Percentiles rank a stretch among this genome's conserved stretches.
These are phyloP conservation scores for Pungitius pungitius DNA, from an alignment of 2,113 vertebrate genomes.

Conservation along the genomic window DNA sequence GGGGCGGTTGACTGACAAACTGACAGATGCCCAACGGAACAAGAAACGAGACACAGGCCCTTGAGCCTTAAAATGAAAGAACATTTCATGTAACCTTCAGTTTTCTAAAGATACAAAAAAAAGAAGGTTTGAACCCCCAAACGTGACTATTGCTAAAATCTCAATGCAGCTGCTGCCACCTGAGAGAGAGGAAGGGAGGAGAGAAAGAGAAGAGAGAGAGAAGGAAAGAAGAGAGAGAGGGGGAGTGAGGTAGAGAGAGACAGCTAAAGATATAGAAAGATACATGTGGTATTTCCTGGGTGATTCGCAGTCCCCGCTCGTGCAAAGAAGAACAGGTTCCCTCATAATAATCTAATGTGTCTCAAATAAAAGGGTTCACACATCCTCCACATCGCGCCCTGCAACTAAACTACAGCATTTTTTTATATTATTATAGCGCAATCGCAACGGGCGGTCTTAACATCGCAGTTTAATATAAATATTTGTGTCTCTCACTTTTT, in stretches of 20 bases:
- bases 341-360: constrained; percentile 57
- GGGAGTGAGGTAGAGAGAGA: background rate
- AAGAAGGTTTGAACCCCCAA: constrained; percentile 16
- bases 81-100: constrained; percentile 40
- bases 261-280: constrained; percentile 11
- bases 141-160: background rate
- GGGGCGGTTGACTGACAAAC: constrained; percentile 19
- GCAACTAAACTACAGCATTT: constrained; percentile 52
- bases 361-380: constrained; percentile 48
- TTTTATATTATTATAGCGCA: constrained; percentile 23
- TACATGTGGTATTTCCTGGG: constrained; percentile 52
- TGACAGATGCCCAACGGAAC: constrained; percentile 19
- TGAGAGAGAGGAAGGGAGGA: constrained; percentile 9
- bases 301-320: constrained; percentile 51
- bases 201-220: constrained; percentile 20
- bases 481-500: constrained; percentile 53
- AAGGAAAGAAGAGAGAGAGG: constrained; percentile 19
- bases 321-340: constrained; percentile 20
- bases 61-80: constrained; percentile 37
- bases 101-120: background rate
- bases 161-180: constrained; percentile 41
- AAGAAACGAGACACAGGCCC: constrained; percentile 1
- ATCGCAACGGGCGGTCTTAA: constrained; percentile 40
- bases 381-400: constrained; percentile 21
- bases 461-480: constrained; percentile 71